Evolutionary conservation across 2,888 invertebrate genomes (phyloP).

Genomic region (Barypeithes pellucidus): DNA sequence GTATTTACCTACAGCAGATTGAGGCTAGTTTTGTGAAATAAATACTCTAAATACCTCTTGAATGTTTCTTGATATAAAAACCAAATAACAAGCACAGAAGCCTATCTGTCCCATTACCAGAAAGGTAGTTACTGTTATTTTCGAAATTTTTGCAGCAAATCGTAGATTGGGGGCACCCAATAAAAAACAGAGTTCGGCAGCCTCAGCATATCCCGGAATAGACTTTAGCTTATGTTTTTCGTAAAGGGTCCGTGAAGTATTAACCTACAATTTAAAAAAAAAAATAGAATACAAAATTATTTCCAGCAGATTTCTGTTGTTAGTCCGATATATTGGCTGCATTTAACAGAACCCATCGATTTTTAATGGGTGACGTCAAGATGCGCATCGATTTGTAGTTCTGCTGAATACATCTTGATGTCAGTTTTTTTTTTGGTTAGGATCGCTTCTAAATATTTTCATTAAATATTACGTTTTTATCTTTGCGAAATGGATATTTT

Average conservation of each 20-base stretch:
- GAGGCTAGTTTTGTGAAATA: too few relatives aligned
- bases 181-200: slow-evolving; percentile 26
- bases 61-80: slow-evolving; percentile 43
- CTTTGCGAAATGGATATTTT: too few relatives aligned
- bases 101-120: slow-evolving; percentile 39
- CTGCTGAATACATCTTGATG: too few relatives aligned
- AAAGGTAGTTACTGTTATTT: slow-evolving; percentile 34
- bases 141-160: slow-evolving; percentile 13
- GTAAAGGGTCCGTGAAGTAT: slow-evolving; percentile 31
- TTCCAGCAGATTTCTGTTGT: too few relatives aligned
- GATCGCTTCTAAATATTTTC: too few relatives aligned
- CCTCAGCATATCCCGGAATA: slow-evolving; percentile 40
- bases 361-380: too few relatives aligned
- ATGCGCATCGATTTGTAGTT: too few relatives aligned
- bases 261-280: slow-evolving; percentile 28
- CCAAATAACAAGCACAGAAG: slow-evolving; percentile 41
- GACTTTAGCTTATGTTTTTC: slow-evolving; percentile 24
- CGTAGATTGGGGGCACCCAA: slow-evolving; percentile 26
- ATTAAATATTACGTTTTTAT: too few relatives aligned
- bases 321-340: too few relatives aligned
- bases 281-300: not conserved
- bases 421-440: too few relatives aligned
- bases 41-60: slow-evolving; percentile 21
- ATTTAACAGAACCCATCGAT: too few relatives aligned
- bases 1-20: too few relatives aligned